Base-by-base conservation (phyloP, 2,113 vertebrate species). In the Onychostruthus taczanowskii region DNA sequence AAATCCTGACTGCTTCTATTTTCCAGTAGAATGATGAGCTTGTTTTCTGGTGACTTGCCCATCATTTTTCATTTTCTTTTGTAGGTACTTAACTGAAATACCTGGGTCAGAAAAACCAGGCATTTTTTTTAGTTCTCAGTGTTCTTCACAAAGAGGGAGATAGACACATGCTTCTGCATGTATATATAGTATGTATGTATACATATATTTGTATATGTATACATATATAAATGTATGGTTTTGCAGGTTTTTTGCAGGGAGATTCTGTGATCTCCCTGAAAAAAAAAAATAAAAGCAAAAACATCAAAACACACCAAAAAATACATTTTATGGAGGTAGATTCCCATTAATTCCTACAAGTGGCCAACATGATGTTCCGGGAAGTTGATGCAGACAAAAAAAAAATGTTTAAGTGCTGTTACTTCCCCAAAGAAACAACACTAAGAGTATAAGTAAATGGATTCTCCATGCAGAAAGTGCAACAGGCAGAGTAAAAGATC, bases 151-250 rank as follows among this genome's bases (percentile, higher is more conserved):
- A 35, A 55, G 21, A 75, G 27, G 44, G 30, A 66, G 8, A 53
- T 1, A 68, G 23, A 31, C 2, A 1, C 8, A 1, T 55, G 3
- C 4, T 0, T 47, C 31, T 83, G 30, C n/a, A 7, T 68, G 2
- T 47, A 13, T 28, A 35, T 55, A 4, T 46, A 8, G 6, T 44
- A 26, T n/a, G 1, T 61, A 20, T 37, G 5, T n/a, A 5, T 33
- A 39, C 0, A 24, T 52, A 5, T 35, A 21, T 27, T 6, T 47
- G 3, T 62, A 8, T 76, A 20, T 27, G 2, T 49, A 11, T 35
- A 31, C 19, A 2, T 22, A 28, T 31, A 20, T 26, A 7, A 33
- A 11, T 35, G 6, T 75, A 41, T 89, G 28, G 13, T 37, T 86
- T 86, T 5, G 12, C 18, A 35, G 7, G 37, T 73, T 79, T 92